Base-by-base conservation (phyloP, 2,113 vertebrate genomes). In the Paramisgurnus dabryanus region DNA sequence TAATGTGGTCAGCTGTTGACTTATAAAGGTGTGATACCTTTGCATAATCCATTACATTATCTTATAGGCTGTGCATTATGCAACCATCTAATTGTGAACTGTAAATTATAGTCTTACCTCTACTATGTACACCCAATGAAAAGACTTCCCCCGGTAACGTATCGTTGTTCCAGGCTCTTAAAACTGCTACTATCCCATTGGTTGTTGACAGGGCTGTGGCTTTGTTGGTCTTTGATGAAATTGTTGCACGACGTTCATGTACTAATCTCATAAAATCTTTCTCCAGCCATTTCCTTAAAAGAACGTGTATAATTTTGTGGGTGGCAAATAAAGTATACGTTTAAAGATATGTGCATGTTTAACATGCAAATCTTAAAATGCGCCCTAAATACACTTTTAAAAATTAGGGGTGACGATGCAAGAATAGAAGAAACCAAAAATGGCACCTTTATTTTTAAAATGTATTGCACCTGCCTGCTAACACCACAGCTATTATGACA, bases 41-140 rank as follows among this genome's bases (percentile, higher is more conserved):
- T 58, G 55, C 55, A 58, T 18, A 18, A 58, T n/a, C 6, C 7
- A 8, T 58, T 58, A 2, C 55, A 18, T 7, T 58, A 58, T 7
- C 17, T 17, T 12, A 12, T 53, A 3, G 49, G 2, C 10, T 47
- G 45, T 47, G 4, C 7, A 5, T 47, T 47, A 47, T n/a, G 6
- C 6, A 58, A 18, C 17, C 55, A 58, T 58, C 6, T 58, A 6
- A 58, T 53, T 2, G 9, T 60, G 64, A 49, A 6, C 17, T 58
- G 13, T 34, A 34, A n/a, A n/a, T n/a, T n/a, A 41, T 72, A 57
- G 13, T 55, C 50, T 72, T 89, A 96, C 98, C 97, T 93, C 92
- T 61, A 82, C 90, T 95, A 45, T 89, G 4, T 5, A 97, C 68
- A 55, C 96, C 96, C 60, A 95, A 18, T n/a, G 97, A 99, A 75